phyloP scores from a whole-genome alignment of 2,113 vertebrate species.

The Sander vitreus region DNA sequence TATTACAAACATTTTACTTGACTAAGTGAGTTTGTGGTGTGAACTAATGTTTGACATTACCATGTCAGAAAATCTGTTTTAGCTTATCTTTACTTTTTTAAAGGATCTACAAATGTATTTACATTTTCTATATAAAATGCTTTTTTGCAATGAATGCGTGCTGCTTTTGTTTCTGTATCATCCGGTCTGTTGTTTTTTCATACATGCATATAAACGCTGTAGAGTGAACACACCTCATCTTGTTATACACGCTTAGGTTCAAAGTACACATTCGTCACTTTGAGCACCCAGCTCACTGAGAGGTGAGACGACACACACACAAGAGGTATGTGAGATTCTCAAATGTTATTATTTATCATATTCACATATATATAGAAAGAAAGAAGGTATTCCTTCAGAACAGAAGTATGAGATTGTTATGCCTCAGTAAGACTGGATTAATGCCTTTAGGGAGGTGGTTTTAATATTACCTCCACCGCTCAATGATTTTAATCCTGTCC shows the following conservation, averaged over 20 bases:
- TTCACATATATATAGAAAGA: no score
- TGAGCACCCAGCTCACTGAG: not conserved
- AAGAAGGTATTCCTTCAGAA: no score
- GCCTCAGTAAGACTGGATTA: no score
- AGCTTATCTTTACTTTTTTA: not conserved
- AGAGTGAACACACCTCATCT: not conserved
- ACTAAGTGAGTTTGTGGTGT: no score
- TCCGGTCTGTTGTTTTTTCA: not conserved
- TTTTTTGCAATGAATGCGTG: not conserved
- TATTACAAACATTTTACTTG: not conserved
- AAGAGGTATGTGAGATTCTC: not conserved
- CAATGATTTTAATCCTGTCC: no score
- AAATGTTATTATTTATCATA: no score
- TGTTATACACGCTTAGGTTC: not conserved
- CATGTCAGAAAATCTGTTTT: not conserved
- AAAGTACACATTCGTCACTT: not conserved
- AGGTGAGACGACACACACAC: not conserved
- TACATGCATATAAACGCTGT: not conserved
- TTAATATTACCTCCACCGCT: no score
- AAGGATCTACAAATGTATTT: not conserved
- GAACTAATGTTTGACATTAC: not conserved
- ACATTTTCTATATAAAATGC: not conserved
- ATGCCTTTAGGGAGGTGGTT: no score
- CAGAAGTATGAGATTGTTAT: no score
- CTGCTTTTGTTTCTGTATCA: not conserved